Evolutionary conservation across 1,140 invertebrate species (phyloP).

Genomic region (Phenacoccus solenopsis): DNA sequence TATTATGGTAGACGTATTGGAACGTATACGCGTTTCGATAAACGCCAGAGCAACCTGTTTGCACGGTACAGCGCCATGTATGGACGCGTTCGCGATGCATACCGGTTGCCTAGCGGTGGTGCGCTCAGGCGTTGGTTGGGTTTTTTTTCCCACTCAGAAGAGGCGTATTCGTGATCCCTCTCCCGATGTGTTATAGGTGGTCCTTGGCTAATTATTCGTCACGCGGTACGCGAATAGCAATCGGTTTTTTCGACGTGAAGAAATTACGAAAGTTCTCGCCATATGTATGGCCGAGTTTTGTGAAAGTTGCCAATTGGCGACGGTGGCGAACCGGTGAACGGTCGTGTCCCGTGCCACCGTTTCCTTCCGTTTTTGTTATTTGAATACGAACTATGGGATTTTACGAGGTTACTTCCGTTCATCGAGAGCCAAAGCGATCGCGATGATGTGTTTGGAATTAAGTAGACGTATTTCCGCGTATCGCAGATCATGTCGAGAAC

Average conservation of each 20-base stretch:
- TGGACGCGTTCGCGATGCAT: neutral
- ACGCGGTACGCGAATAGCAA: neutral
- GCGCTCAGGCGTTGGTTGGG: neutral
- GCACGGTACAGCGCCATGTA: neutral
- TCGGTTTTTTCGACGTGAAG: neutral
- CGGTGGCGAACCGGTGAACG: neutral
- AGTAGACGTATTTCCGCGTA: too few relatives aligned
- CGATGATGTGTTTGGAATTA: too few relatives aligned
- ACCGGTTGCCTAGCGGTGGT: neutral
- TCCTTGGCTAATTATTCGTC: constrained; percentile 13
- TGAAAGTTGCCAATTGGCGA: neutral
- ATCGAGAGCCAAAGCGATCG: too few relatives aligned
- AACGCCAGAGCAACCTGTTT: neutral
- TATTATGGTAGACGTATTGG: neutral
- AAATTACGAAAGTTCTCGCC: neutral
- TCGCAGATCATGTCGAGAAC: too few relatives aligned
- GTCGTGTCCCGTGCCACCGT: neutral
- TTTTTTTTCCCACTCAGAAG: neutral
- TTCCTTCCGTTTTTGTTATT: neutral
- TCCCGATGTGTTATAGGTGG: constrained; percentile 1
- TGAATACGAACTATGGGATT: neutral
- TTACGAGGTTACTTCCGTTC: neutral
- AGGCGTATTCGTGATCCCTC: neutral
- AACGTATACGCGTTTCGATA: neutral
- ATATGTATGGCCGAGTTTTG: neutral